Base-by-base conservation (phyloP, 2,888 invertebrate genomes). In the Eudemis profundana region DNA sequence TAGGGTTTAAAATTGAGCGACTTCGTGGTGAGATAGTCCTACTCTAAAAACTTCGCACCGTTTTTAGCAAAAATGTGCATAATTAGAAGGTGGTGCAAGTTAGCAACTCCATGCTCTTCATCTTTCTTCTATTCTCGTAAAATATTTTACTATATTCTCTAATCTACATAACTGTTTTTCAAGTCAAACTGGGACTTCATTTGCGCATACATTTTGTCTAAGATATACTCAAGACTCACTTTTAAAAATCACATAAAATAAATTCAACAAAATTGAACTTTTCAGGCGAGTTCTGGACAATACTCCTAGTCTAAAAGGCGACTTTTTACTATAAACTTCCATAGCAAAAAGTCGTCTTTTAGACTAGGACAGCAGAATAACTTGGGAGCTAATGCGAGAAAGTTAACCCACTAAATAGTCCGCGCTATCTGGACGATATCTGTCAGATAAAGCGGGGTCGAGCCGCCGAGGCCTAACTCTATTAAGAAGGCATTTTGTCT, bases 401-500 rank as follows among this genome's bases (percentile, higher is more conserved):
- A n/a, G n/a, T n/a, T 54, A 19, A 27, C 17, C 33, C 46, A 33
- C 53, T 19, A 47, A 54, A 46, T 14, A 53, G 33, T 40, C 15
- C 5, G 7, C 40, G 14, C 8, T 62, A 46, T 62, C 53, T 38
- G 17, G 1, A 17, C 19, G 23, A 17, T 27, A 36, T 61, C 53
- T 40, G 54, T 3, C 47, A 27, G 62, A 62, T 62, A 27, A 23
- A 17, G 27, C 4, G 15, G 29, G 15, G 36, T 10, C 46, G 44
- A 36, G 12, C 12, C 29, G 53, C 17, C 44, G 44, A 36, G 27
- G 23, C 38, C 17, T 15, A 49, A 23, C 38, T 47, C 42, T 50
- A 61, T 61, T 61, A 61, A 14, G 17, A 8, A 14, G 19, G 21
- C n/a, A 5, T 17, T 19, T 40, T 27, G 29, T 60, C 60, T 40